Evolutionary conservation across 2,113 vertebrate species (phyloP).

Genomic region (Chunga burmeisteri): DNA sequence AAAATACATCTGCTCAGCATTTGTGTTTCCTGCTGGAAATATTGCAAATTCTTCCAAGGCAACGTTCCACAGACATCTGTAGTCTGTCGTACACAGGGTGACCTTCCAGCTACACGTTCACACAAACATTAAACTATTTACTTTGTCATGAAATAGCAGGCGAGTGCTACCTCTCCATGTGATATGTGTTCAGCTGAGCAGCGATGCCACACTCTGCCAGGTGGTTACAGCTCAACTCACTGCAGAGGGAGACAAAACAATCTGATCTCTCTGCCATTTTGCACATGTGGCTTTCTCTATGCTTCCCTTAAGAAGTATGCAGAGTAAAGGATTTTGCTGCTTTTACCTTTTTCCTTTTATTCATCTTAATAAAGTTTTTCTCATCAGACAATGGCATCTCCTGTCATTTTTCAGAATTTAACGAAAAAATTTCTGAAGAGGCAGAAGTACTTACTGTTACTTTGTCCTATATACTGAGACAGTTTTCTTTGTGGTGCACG

Average conservation of each 20-base stretch:
- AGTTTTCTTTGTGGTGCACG: neutral
- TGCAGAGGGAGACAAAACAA: neutral
- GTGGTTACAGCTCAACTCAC: neutral
- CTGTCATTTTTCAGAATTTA: neutral
- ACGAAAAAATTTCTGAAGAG: neutral
- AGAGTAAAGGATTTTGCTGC: neutral
- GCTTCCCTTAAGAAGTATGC: neutral
- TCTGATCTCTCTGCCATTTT: neutral
- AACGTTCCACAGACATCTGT: neutral
- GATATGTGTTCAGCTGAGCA: neutral
- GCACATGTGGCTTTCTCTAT: neutral
- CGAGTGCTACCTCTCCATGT: neutral
- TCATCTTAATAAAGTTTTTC: neutral
- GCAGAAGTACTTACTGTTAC: neutral
- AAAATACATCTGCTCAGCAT: constrained; percentile 36
- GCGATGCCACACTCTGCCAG: neutral
- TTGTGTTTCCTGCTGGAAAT: constrained; percentile 25
- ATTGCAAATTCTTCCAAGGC: neutral
- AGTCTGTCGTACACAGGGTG: neutral
- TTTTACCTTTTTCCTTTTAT: neutral
- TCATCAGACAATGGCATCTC: neutral
- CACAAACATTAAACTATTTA: neutral
- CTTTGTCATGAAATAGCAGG: neutral
- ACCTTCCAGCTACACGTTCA: neutral
- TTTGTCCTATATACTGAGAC: neutral